Evolutionary conservation across 2,113 vertebrate species (phyloP).

Genomic region (Protomyctophum bolini): DNA sequence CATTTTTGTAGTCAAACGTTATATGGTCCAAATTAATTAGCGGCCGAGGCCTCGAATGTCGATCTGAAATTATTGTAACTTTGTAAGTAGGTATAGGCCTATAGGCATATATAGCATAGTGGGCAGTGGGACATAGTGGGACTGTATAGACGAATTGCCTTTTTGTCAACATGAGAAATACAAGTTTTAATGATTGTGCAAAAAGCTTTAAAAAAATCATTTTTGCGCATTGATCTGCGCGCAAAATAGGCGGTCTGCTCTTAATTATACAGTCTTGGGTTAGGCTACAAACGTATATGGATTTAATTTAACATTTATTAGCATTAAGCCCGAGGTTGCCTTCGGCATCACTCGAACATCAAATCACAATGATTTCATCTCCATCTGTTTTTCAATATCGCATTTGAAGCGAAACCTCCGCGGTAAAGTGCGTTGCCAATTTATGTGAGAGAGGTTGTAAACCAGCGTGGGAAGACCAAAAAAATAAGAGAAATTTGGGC

Average conservation of each 20-base stretch:
- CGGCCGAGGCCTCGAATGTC: too few species aligned
- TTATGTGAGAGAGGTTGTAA: conserved; percentile 55
- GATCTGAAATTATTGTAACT: too few species aligned
- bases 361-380: conserved; percentile 72
- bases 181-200: too few species aligned
- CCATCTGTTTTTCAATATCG: conserved; percentile 80
- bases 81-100: too few species aligned
- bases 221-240: background rate
- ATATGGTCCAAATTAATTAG: too few species aligned
- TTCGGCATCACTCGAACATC: conserved; percentile 63
- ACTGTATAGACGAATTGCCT: too few species aligned
- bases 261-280: conserved; percentile 17
- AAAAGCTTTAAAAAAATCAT: too few species aligned
- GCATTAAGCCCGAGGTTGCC: conserved; percentile 63
- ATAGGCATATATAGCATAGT: too few species aligned
- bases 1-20: too few species aligned
- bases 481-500: conserved; percentile 34
- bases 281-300: background rate
- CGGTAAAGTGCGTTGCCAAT: conserved; percentile 64
- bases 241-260: conserved; percentile 19
- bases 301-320: conserved; percentile 41
- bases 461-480: conserved; percentile 23
- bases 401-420: conserved; percentile 62
- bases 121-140: too few species aligned
- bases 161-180: too few species aligned